Base-by-base conservation (phyloP, 2,888 invertebrate species). In the Drosophila peninsularis region DNA sequence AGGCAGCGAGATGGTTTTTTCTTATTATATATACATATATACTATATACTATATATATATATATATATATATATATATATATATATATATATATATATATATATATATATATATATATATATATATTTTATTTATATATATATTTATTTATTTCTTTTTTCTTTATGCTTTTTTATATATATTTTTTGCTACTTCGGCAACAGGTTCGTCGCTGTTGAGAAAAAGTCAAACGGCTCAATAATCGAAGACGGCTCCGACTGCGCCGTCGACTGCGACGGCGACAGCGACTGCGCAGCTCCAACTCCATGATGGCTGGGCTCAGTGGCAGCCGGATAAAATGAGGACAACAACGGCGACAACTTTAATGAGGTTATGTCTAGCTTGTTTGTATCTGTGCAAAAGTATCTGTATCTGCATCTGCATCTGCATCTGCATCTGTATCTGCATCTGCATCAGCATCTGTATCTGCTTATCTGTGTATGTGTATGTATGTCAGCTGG, bases 191-290 rank as follows among this genome's bases (percentile, higher is more conserved):
- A 72, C 82, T 81, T 78, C 62, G 71, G 82, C 70, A 82, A 82
- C 82, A 87, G 82, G 82, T 82, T 82, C 85, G 82, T 27, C 49
- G 68, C 41, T 54, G 78, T 65, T 75, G 60, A 63, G 75, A 77
- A 87, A 85, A 79, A 81, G 82, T 75, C 85, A 89, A 84, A 79
- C 88, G 75, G 78, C 86, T 85, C 89, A 80, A 82, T 82, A 88
- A 82, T 77, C 85, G 71, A 79, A 78, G 83, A 78, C 78, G 71
- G 69, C 55, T 69, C 56, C 62, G 45, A 70, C 37, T 58, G 47
- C 52, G 54, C 62, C 57, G 75, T 36, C 57, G 19, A 57, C 57
- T 56, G 19, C 21, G 62, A 34, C 42, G n/a, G 24, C 54, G 27
- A 58, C 57, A 53, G 17, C 27, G 62, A 36, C 36, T 47, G 30